Base-by-base conservation (phyloP, 2,888 invertebrate genomes). In the Phortica magna region DNA sequence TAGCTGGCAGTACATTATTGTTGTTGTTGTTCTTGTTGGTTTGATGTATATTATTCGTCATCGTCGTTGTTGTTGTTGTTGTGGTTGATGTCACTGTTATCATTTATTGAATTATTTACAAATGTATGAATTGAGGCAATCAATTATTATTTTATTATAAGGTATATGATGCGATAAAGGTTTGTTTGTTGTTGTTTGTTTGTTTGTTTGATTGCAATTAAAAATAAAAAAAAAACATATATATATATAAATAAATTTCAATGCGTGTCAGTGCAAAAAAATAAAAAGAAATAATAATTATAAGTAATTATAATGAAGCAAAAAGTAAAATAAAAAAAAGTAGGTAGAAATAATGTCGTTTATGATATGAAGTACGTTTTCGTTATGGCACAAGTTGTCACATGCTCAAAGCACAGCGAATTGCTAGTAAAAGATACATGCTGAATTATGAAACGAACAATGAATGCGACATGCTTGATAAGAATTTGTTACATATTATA, bases 71-170 rank as follows among this genome's bases (percentile, higher is more conserved):
- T 68, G 61, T 77, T n/a, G 78, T 31, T 76, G 75, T 82, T 77
- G 77, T 78, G 80, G 77, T 70, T 73, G 78, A 74, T 72, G 76
- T 80, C 72, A 81, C 70, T 74, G 82, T 79, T 75, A 83, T 81
- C 17, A 53, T 71, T 71, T 42, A 68, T 77, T 83, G 76, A 73
- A 83, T 80, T 89, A 88, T 89, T 83, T 89, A 89, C 89, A 89
- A 85, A 89, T 88, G 86, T 85, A 89, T 85, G 80, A 89, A 83
- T 82, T 80, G 75, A 79, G 75, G 19, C 17, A 67, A 42, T 67
- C 67, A 42, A 68, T 68, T 68, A 14, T 14, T 41, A 71, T 74
- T 76, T 57, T 71, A 74, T 80, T 42, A 39, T 55, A 81, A 85
- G 79, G 81, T 85, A 78, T 17, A 61, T 19, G 61, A 19, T 48